These are phyloP conservation scores for Anastrepha ludens DNA, from an alignment of 1,140 invertebrate species.

Conservation along the genomic window DNA sequence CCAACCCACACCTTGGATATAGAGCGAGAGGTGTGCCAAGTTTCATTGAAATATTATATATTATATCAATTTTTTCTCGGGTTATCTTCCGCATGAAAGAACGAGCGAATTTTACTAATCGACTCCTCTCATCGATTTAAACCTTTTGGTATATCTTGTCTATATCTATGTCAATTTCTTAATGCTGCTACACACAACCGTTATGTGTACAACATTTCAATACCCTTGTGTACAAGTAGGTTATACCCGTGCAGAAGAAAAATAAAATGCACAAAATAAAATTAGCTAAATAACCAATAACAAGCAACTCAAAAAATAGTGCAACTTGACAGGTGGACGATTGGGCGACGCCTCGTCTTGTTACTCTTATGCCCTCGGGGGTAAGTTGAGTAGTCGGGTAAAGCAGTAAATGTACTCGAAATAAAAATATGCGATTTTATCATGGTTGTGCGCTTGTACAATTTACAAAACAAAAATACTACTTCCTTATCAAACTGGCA, in stretches of 20 bases:
- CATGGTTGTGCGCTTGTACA: neutral
- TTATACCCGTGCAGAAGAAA: neutral
- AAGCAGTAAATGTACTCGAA: conserved; percentile 39
- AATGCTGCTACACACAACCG: too few relatives aligned
- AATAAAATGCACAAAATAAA: neutral
- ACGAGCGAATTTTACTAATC: too few relatives aligned
- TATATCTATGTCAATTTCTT: too few relatives aligned
- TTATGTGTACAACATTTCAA: too few relatives aligned
- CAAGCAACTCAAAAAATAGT: conserved; percentile 36
- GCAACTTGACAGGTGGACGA: conserved; percentile 49
- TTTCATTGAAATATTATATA: too few relatives aligned
- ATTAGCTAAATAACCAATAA: conserved; percentile 34
- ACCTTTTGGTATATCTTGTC: too few relatives aligned
- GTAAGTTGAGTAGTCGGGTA: neutral
- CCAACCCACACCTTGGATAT: too few relatives aligned
- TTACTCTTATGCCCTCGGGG: neutral
- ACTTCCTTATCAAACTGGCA: conserved; percentile 49
- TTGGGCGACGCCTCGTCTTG: conserved; percentile 18
- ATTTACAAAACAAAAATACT: conserved; percentile 47
- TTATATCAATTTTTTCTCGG: too few relatives aligned
- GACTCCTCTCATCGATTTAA: too few relatives aligned
- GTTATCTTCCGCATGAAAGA: too few relatives aligned
- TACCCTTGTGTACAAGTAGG: too few relatives aligned
- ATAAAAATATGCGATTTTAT: neutral
- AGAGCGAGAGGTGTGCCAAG: too few relatives aligned